These are phyloP conservation scores for Fulmarus glacialis DNA, from an alignment of 2,113 vertebrate species.

Conservation along the genomic window DNA sequence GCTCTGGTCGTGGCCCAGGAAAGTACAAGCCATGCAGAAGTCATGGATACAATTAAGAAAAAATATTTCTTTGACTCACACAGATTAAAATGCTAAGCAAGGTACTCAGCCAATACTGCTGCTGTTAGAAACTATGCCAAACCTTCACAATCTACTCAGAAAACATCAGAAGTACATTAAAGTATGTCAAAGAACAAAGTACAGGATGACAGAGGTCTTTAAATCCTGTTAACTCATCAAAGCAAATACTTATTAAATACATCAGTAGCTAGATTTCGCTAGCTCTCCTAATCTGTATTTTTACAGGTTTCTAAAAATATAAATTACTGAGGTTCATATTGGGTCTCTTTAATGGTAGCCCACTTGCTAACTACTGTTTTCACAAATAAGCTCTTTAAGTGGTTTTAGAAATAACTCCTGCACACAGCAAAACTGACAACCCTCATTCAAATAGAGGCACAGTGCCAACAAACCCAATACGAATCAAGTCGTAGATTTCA, in stretches of 20 bases:
- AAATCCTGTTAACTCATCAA: not conserved
- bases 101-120: not conserved
- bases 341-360: not conserved
- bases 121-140: not conserved
- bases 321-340: not conserved
- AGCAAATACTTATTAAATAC: not conserved
- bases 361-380: not conserved
- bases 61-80: not conserved
- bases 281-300: not conserved
- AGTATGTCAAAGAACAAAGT: not conserved
- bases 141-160: not conserved
- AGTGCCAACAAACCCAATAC: not conserved
- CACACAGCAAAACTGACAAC: not conserved
- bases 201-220: not conserved
- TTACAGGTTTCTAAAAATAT: not conserved
- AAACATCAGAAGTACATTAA: not conserved
- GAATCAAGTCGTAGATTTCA: not conserved
- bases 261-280: not conserved
- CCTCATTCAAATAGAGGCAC: not conserved
- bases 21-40: not conserved
- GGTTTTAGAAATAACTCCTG: not conserved
- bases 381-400: not conserved
- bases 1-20: not conserved
- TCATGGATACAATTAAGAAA: not conserved
- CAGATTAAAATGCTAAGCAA: not conserved